Base-by-base conservation (phyloP, 2,888 invertebrate species). In the Muschampia plurimacula region DNA sequence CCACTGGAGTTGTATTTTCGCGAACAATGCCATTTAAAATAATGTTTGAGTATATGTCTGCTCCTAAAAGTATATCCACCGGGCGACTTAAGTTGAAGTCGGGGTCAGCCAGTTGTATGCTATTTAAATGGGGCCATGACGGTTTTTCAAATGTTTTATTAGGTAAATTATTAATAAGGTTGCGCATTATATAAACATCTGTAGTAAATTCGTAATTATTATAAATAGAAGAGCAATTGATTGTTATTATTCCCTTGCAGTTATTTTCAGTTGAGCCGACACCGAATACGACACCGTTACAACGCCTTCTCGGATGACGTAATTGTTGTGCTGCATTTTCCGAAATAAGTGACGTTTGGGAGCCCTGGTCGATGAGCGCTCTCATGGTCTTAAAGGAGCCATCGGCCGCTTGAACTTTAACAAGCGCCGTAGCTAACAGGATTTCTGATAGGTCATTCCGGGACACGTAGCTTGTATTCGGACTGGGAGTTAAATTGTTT, bases 81-180 rank as follows among this genome's bases (percentile, higher is more conserved):
- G 46, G 46, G 12, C 46, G 46, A 60, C 59, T 32, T 15, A 60
- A 36, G 32, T 60, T 46, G 12, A 46, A 46, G 12, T 46, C 46
- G 36, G 77, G 76, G 66, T 79, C 77, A 5, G 77, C 77, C 39
- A 79, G 69, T 28, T 65, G 49, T 74, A 69, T 71, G 73, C 69
- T 32, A 77, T 57, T 32, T 60, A 60, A 60, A 46, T 74, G 63
- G 41, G 65, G 10, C 77, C 77, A 79, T 12, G 63, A 22, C 12
- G 76, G 76, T 63, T 74, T 75, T 44, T 13, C 52, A 32, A 46
- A 66, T 28, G 46, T 36, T 36, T 52, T 36, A 46, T 66, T 49
- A n/a, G 66, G 66, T 36, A 52, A 46, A 66, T 66, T 46, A n/a
- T 46, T 52, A 7, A 52, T 41, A 15, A 36, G 36, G 22, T 57